These are phyloP conservation scores for Nerophis ophidion DNA, from an alignment of 2,113 vertebrate species.

Conservation along the genomic window DNA sequence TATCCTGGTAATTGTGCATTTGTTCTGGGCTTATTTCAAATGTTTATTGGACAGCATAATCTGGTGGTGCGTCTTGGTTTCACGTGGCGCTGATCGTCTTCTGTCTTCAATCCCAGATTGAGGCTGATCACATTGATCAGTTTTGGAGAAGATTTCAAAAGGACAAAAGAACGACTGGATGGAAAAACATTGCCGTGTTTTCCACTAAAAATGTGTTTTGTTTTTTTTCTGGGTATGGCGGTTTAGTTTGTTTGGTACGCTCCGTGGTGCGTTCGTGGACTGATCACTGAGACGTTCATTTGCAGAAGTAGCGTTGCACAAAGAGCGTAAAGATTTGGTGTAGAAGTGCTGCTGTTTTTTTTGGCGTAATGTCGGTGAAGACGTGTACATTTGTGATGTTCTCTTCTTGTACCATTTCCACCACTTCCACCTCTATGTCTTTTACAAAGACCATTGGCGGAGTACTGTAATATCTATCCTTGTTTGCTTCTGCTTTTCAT, in stretches of 20 bases:
- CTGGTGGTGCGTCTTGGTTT: no score
- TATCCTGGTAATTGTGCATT: no score
- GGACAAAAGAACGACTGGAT: background rate
- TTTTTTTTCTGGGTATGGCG: constrained; percentile 60
- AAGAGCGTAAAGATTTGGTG: constrained; percentile 88
- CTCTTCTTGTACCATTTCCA: constrained; percentile 84
- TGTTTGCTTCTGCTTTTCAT: constrained; percentile 58
- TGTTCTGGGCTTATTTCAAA: no score
- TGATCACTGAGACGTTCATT: background rate
- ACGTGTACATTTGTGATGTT: constrained; percentile 97
- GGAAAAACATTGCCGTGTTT: constrained; percentile 82
- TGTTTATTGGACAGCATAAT: no score
- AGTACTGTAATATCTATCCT: constrained; percentile 84
- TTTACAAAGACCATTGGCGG: constrained; percentile 99
- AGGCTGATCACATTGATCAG: constrained; percentile 99
- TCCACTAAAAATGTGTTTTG: constrained; percentile 75
- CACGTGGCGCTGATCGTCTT: no score
- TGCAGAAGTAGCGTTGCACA: constrained; percentile 86
- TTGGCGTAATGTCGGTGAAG: constrained; percentile 95
- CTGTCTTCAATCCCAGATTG: constrained; percentile 77
- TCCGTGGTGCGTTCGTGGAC: background rate
- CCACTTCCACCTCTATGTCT: constrained; percentile 99
- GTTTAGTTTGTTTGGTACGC: constrained; percentile 64
- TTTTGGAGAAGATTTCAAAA: constrained; percentile 52
- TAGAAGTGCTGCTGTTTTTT: constrained; percentile 96